Evolutionary conservation across 2,797 vertebrate genomes (phyloP), one percentile per base, ranked within the genome.

Genomic region (Xenopus petersii): DNA sequence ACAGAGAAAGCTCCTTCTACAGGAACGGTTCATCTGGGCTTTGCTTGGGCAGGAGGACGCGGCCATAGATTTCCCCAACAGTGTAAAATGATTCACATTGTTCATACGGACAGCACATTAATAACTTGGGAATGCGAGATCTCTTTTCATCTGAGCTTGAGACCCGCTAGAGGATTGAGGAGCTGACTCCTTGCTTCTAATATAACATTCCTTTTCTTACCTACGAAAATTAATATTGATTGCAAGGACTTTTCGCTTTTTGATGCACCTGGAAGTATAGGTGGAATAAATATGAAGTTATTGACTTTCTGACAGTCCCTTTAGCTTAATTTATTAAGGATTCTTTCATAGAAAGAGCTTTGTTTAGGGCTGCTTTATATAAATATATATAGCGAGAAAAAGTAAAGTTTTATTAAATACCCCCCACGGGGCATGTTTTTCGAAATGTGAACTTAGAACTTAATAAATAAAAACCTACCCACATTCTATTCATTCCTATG

Each of bases 31-130:
- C 83, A 65, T 74, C 81, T 74, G 63, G 71, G 80, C 78, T 85
- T 79, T 80, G 88, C 89, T 91, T 85, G 89, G 36, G 33, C 33
- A 36, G 33, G 36, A 30, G 36, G 6, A 42, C 36, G 5, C 83
- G 79, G 86, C 85, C 83, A 88, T 89, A 92, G 89, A 91, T 94
- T 90, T 93, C 89, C 91, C 88, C 85, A 86, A 82, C 87, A 89
- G 88, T 88, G 81, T 79, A 82, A 88, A 92, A 93, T 92, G 94
- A 92, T 93, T 91, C 81, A 87, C 87, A 85, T 82, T 83, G 66
- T 81, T 96, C 92, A 94, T 91, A 88, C 81, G 88, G 92, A 94
- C 86, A 94, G 88, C 81, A 84, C 92, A 94, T 96, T 96, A 96
- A 94, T 94, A 95, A 94, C 78, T 56, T 4, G 69, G 84, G 89